phyloP scores from a whole-genome alignment of 2,888 invertebrate species.

The Aleiodes testaceus region DNA sequence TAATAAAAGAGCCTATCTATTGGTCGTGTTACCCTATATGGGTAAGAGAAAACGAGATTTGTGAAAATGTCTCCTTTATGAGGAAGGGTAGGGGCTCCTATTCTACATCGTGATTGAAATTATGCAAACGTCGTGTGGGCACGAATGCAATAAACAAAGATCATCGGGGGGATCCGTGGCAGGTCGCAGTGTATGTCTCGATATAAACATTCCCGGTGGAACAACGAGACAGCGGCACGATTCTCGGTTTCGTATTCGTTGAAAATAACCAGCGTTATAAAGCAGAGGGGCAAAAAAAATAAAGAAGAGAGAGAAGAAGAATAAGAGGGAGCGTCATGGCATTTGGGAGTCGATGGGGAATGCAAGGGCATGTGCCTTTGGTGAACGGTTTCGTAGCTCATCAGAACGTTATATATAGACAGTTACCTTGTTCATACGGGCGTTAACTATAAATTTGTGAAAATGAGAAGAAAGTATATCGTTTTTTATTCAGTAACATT shows the following conservation, averaged over 20 bases:
- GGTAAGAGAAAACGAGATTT: slow-evolving; percentile 1
- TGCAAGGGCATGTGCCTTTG: slow-evolving; percentile 58
- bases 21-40: background rate
- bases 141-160: slow-evolving; percentile 52
- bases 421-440: background rate
- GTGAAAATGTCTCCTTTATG: background rate
- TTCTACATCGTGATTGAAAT: slow-evolving; percentile 22
- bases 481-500: background rate
- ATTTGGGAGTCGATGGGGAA: slow-evolving; percentile 58
- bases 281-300: slow-evolving; percentile 9
- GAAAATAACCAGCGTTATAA: slow-evolving; percentile 23
- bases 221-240: slow-evolving; percentile 28
- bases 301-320: slow-evolving; percentile 47
- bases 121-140: slow-evolving; percentile 29
- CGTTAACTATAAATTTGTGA: slow-evolving; percentile 21
- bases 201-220: slow-evolving; percentile 25
- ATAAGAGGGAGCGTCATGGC: slow-evolving; percentile 59
- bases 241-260: slow-evolving; percentile 22
- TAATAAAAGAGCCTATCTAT: too few species aligned
- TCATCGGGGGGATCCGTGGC: slow-evolving; percentile 36
- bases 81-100: slow-evolving; percentile 7
- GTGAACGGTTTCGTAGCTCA: slow-evolving; percentile 18
- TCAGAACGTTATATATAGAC: slow-evolving; percentile 1
- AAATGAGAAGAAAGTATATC: slow-evolving; percentile 18
- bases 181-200: slow-evolving; percentile 11